Evolutionary conservation across 2,113 vertebrate species (phyloP).

Genomic region (Chloropsis hardwickii): DNA sequence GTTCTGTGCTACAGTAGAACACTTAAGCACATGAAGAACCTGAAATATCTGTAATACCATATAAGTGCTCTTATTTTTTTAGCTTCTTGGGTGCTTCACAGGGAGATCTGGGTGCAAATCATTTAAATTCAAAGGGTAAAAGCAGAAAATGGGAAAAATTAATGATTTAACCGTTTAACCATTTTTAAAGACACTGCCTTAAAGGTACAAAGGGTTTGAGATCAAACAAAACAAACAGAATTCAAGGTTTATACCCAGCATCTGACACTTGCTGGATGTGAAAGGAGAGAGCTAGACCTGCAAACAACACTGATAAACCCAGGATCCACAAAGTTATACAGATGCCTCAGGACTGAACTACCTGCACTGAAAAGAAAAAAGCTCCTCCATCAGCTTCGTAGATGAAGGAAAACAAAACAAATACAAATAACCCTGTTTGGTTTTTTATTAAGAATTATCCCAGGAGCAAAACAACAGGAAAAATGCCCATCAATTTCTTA

Average conservation of each 20-base stretch:
- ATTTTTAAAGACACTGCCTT: background rate
- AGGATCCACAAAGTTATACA: background rate
- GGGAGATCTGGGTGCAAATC: background rate
- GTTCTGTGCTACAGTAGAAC: background rate
- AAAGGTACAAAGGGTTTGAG: background rate
- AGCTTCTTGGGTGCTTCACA: background rate
- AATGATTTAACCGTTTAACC: background rate
- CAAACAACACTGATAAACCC: background rate
- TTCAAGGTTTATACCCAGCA: background rate
- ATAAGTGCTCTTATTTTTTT: background rate
- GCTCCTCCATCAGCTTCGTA: background rate
- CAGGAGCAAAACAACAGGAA: background rate
- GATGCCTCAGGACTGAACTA: background rate
- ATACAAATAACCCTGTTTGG: background rate
- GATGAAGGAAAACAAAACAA: background rate
- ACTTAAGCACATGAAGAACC: background rate
- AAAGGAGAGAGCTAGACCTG: background rate
- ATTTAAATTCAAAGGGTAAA: background rate
- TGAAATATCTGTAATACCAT: background rate
- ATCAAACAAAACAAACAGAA: background rate
- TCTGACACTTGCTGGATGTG: background rate
- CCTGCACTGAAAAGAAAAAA: background rate
- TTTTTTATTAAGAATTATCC: background rate
- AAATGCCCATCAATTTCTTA: background rate
- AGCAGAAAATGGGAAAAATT: background rate